phyloP scores from a whole-genome alignment of 2,888 invertebrate species.

The Dorcus hopei region DNA sequence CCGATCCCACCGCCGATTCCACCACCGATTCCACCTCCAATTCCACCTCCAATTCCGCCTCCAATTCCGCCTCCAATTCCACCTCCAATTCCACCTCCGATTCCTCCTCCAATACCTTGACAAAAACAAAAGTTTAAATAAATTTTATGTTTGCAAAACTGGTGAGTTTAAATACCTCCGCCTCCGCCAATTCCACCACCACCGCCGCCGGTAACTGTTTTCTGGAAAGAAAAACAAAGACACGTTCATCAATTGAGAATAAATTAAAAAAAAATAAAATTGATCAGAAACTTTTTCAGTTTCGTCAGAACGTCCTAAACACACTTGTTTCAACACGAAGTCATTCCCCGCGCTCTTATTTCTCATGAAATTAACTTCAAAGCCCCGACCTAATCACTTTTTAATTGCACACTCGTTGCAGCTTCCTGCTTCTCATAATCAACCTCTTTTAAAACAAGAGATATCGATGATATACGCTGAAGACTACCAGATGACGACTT shows the following conservation, averaged over 20 bases:
- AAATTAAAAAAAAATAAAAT: background rate
- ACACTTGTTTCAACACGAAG: background rate
- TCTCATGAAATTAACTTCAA: slow-evolving; percentile 46
- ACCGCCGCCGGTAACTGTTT: slow-evolving; percentile 28
- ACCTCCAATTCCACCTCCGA: slow-evolving; percentile 33
- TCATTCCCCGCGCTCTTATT: slow-evolving; percentile 37
- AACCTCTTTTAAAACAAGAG: background rate
- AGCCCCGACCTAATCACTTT: slow-evolving; percentile 23
- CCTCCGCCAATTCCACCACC: slow-evolving; percentile 43
- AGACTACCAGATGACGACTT: too few relatives aligned
- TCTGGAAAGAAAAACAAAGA: background rate
- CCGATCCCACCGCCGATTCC: slow-evolving; percentile 49
- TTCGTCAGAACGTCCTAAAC: background rate
- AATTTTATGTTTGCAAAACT: too few relatives aligned
- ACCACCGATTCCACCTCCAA: slow-evolving; percentile 40
- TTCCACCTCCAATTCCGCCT: slow-evolving; percentile 44
- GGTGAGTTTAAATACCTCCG: slow-evolving; percentile 1
- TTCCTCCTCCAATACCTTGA: slow-evolving; percentile 42
- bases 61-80: slow-evolving; percentile 44
- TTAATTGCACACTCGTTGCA: slow-evolving; percentile 4
- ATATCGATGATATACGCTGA: too few relatives aligned
- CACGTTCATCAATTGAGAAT: background rate
- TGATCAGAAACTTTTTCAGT: too few relatives aligned
- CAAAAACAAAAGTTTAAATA: slow-evolving; percentile 1
- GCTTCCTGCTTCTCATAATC: slow-evolving; percentile 4